Percentiles rank a stretch among this genome's conserved stretches.
Conservation (phyloP, 2,113 vertebrate genomes). For the Globicephala melas region DNA sequence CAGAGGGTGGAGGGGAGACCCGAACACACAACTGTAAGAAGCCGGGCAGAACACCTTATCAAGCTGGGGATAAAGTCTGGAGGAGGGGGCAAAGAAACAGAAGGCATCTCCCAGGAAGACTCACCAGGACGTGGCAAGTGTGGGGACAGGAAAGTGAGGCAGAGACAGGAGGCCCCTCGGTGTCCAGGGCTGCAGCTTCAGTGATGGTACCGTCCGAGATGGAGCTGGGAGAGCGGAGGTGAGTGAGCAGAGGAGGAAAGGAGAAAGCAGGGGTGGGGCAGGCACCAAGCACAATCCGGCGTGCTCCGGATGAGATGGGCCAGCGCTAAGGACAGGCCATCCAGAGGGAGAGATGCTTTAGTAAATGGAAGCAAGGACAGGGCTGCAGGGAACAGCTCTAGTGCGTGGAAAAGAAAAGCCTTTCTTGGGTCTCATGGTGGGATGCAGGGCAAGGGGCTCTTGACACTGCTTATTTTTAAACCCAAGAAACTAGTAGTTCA, state of each 20-base stretch:
- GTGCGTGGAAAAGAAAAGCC: neutral
- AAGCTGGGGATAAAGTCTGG: neutral
- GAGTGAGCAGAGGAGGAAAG: neutral
- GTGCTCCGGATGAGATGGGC: neutral
- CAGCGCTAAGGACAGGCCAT: too few species aligned
- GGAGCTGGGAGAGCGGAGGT: neutral
- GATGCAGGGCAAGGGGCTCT: neutral
- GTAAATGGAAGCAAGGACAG: accelerated
- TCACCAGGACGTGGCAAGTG: neutral
- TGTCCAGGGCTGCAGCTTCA: neutral
- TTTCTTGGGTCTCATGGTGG: neutral
- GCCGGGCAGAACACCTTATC: neutral
- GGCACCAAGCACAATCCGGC: neutral
- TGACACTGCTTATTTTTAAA: neutral
- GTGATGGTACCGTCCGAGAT: accelerated
- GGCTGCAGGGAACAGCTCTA: neutral
- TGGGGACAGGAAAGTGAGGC: neutral
- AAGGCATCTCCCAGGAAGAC: neutral
- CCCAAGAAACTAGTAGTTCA: neutral
- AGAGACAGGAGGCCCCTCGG: neutral
- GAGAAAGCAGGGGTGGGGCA: neutral
- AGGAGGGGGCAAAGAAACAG: neutral
- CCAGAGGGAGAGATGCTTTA: neutral
- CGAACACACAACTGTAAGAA: neutral
- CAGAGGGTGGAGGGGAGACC: neutral